Base-by-base conservation (phyloP, 2,888 invertebrate genomes). In the Trichogramma evanescens region DNA sequence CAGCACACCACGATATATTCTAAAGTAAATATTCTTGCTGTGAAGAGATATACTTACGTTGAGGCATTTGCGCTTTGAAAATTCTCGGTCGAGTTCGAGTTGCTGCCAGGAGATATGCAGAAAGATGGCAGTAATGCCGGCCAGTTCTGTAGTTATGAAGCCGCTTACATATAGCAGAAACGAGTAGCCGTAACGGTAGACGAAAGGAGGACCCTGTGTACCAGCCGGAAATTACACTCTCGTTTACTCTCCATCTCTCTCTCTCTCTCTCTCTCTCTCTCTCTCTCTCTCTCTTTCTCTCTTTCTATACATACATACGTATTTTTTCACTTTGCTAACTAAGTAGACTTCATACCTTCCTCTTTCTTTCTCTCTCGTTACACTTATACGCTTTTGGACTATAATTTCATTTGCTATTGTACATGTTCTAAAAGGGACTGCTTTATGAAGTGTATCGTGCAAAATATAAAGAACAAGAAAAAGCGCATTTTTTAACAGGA, bases 141-240 rank as follows among this genome's bases (percentile, higher is more conserved):
- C 89, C 65, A 93, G 80, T 77, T 94, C 93, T 6, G 90, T 89
- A 60, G 88, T 85, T 68, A 93, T 83, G 72, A 93, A 91, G 43
- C 93, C 93, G 70, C 88, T 85, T 50, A 93, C 87, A 75, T 93
- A 91, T 48, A 93, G 82, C 56, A 92, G 85, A 78, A 94, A 93
- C 63, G 92, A 92, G 79, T 89, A 92, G 54, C 94, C 94, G 77
- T 94, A 94, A 71, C 85, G 85, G 78, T 92, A 93, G 61, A 88
- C 89, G 82, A 93, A 91, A 57, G 87, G 82, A 1, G 93, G 88
- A 48, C 88, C 87, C 72, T 63, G 56, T 10, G 10, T n/a, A 45
- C 26, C 26, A 26, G 46, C 39, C 40, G 9, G 46, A 58, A 43
- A 59, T 41, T 8, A 13, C 43, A 13, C 6, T 5, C 48, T 44